Evolutionary conservation across 2,888 invertebrate genomes (phyloP).

Genomic region (Apomyelois bistriatella): DNA sequence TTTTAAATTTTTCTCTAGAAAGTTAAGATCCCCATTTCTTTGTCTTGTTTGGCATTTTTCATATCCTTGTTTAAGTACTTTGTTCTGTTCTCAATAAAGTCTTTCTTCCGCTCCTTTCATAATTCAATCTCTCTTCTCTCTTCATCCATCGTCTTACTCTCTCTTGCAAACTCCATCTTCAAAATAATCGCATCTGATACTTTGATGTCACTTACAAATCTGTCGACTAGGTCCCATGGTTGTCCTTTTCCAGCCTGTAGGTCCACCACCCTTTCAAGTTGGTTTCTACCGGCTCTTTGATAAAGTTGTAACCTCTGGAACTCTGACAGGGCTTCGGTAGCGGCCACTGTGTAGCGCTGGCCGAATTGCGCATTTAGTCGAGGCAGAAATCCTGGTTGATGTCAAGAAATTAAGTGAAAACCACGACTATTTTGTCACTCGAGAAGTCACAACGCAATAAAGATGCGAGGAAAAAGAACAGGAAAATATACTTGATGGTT

Average conservation of each 20-base stretch:
- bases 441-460: too few relatives aligned
- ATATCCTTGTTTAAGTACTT: background rate
- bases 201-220: conserved; percentile 72
- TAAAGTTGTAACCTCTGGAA: conserved; percentile 83
- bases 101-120: background rate
- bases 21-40: background rate
- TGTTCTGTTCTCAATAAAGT: conserved; percentile 19
- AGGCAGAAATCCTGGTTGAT: conserved; percentile 81
- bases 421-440: too few relatives aligned
- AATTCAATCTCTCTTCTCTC: conserved; percentile 12
- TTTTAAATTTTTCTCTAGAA: too few relatives aligned
- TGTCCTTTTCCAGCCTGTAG: conserved; percentile 82
- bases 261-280: conserved; percentile 79
- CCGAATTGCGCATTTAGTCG: conserved; percentile 83
- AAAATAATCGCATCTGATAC: conserved; percentile 16
- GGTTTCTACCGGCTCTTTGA: conserved; percentile 79
- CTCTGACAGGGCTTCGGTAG: conserved; percentile 86
- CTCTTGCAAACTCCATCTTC: conserved; percentile 19
- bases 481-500: too few relatives aligned
- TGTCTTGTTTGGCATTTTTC: background rate
- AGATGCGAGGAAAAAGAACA: too few relatives aligned
- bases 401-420: background rate
- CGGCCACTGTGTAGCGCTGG: conserved; percentile 85
- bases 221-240: conserved; percentile 81
- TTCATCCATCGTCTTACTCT: conserved; percentile 32